A percentile compares a stretch with the other conserved stretches of the same genome.
Evolutionary conservation across 1,140 invertebrate genomes (phyloP).

Genomic region (Aphis gossypii): DNA sequence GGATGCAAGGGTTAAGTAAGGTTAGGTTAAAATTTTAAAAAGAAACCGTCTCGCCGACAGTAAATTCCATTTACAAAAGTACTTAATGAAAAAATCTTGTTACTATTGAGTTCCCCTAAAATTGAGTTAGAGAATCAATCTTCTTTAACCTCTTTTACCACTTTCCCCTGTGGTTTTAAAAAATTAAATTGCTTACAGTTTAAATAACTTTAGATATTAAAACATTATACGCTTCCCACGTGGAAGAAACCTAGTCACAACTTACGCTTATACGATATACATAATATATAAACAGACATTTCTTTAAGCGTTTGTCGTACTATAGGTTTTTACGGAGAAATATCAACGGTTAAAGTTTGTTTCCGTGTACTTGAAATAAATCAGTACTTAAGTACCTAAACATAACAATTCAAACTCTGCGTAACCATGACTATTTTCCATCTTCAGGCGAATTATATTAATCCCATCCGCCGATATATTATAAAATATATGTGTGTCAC

Average conservation of each 20-base stretch:
- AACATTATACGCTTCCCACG: not conserved
- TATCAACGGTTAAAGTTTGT: not conserved
- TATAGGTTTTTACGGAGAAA: not conserved
- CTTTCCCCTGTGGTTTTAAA: not conserved
- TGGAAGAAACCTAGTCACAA: not conserved
- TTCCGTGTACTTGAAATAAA: not conserved
- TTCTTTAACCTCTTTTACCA: not conserved
- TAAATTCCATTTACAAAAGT: not conserved
- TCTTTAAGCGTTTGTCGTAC: not conserved
- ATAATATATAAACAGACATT: not conserved
- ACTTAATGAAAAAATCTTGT: not conserved
- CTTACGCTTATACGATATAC: not conserved
- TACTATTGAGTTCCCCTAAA: not conserved
- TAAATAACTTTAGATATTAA: not conserved
- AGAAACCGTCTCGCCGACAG: too few species aligned
- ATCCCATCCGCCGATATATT: not conserved
- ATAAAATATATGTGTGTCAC: not conserved
- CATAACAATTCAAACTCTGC: not conserved
- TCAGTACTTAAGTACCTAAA: not conserved
- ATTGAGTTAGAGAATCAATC: not conserved
- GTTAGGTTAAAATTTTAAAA: too few species aligned
- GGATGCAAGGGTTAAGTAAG: too few species aligned
- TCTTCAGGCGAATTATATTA: not conserved
- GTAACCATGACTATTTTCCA: not conserved
- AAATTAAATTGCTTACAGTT: not conserved